Conservation (phyloP, 2,888 invertebrate genomes). For the Sturmia bella region DNA sequence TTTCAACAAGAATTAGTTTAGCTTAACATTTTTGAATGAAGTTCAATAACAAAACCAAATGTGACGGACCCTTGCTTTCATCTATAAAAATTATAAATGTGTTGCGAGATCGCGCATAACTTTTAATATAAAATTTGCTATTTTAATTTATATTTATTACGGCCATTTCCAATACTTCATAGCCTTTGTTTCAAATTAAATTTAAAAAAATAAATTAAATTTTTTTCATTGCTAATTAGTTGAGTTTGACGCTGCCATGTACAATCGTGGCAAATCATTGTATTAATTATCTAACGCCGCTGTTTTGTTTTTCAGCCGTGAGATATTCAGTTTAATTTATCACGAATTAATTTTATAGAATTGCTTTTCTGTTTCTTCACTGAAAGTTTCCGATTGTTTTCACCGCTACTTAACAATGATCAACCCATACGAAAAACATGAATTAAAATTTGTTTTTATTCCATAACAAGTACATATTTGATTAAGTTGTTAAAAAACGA, state of each 20-base stretch:
- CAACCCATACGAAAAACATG: slow-evolving; percentile 1
- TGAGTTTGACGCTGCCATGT: slow-evolving; percentile 3
- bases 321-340: slow-evolving; percentile 48
- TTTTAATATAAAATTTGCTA: slow-evolving; percentile 9
- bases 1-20: too few species aligned
- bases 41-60: too few species aligned
- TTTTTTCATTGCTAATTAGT: slow-evolving; percentile 32
- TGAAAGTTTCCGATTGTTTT: slow-evolving; percentile 23
- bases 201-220: slow-evolving; percentile 22
- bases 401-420: slow-evolving; percentile 40
- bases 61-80: too few species aligned
- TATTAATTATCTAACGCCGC: slow-evolving; percentile 19
- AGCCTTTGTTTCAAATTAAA: slow-evolving; percentile 1
- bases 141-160: slow-evolving; percentile 14
- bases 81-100: too few species aligned
- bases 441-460: slow-evolving; percentile 25
- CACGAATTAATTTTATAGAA: slow-evolving; percentile 44
- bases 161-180: slow-evolving; percentile 32
- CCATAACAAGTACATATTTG: not conserved
- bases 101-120: not conserved
- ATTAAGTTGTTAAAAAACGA: not conserved
- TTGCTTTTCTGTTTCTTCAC: slow-evolving; percentile 41
- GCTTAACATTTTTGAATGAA: too few species aligned
- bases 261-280: not conserved
- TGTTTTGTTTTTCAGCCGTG: slow-evolving; percentile 55